Conservation (phyloP, 1,140 invertebrate genomes). For the Nasonia longicornis region DNA sequence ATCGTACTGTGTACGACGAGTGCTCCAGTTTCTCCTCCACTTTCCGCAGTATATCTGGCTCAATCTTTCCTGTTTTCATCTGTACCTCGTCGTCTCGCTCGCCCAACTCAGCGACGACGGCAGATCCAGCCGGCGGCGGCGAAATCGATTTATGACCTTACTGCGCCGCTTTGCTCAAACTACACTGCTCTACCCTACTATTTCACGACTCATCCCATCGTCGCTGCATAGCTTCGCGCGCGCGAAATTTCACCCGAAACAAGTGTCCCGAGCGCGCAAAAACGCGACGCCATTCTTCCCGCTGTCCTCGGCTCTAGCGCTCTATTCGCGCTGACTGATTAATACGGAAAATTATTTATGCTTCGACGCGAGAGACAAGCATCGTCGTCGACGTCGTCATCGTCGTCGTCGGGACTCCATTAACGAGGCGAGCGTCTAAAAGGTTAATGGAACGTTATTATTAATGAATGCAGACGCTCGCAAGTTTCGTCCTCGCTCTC, state of each 20-base stretch:
- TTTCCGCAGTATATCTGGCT: slow-evolving; percentile 15
- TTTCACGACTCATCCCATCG: background rate
- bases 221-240: background rate
- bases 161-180: background rate
- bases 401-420: background rate
- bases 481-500: background rate
- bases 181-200: background rate
- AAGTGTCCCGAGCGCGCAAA: background rate
- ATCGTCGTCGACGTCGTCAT: background rate
- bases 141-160: background rate
- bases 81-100: slow-evolving; percentile 14
- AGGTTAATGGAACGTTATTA: slow-evolving; percentile 21
- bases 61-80: slow-evolving; percentile 29
- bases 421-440: background rate
- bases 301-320: background rate
- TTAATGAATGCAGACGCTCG: slow-evolving; percentile 8
- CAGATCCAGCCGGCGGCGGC: background rate
- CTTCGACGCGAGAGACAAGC: background rate
- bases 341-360: slow-evolving; percentile 23
- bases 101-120: background rate
- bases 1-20: slow-evolving; percentile 33
- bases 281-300: background rate
- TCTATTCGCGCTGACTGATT: background rate
- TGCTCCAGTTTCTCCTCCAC: slow-evolving; percentile 32
- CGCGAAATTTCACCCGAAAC: background rate